Conservation (phyloP, 2,797 vertebrate genomes). For the Anomalospiza imberbis region DNA sequence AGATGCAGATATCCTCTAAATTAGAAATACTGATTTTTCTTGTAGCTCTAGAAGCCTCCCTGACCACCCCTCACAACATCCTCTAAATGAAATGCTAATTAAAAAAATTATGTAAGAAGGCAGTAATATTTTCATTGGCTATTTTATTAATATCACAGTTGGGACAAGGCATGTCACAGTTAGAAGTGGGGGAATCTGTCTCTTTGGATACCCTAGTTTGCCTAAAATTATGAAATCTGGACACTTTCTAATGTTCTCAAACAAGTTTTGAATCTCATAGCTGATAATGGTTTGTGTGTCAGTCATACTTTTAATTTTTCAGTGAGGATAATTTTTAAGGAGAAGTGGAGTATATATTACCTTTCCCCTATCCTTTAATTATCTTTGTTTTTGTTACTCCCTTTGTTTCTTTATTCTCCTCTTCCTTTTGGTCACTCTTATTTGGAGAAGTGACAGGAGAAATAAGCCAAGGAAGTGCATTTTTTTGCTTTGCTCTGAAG, state of each 20-base stretch:
- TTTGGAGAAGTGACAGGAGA: not conserved
- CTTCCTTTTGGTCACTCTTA: not conserved
- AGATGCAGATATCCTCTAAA: not conserved
- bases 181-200: not conserved
- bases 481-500: not conserved
- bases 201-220: not conserved
- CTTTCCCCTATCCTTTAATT: not conserved
- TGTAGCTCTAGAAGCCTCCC: not conserved
- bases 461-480: not conserved
- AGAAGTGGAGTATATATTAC: not conserved
- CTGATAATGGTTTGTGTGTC: not conserved
- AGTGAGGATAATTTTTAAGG: not conserved
- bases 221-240: not conserved
- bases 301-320: not conserved
- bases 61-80: accelerated
- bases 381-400: not conserved
- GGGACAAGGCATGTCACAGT: not conserved
- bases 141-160: not conserved
- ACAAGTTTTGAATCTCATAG: not conserved
- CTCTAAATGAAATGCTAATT: not conserved
- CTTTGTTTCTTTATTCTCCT: not conserved
- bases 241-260: not conserved
- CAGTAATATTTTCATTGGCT: not conserved
- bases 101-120: not conserved
- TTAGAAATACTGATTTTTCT: not conserved